A percentile compares a stretch with the other conserved stretches of the same genome.
These are phyloP conservation scores for Trachymyrmex cornetzi DNA, from an alignment of 1,140 invertebrate genomes.

Conservation along the genomic window DNA sequence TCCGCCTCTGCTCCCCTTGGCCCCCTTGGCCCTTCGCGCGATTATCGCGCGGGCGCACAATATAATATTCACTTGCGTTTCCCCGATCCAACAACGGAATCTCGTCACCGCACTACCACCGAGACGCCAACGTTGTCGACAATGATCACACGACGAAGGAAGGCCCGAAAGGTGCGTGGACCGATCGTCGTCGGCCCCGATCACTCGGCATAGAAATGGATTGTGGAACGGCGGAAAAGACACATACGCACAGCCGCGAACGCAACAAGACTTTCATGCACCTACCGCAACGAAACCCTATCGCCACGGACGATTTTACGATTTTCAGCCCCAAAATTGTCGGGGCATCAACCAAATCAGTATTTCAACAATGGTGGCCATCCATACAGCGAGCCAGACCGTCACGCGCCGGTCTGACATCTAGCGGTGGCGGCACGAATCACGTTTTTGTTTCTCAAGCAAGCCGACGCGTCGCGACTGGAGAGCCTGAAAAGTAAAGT, in stretches of 20 bases:
- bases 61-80: slow-evolving; percentile 73
- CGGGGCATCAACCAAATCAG: slow-evolving; percentile 84
- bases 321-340: slow-evolving; percentile 80
- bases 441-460: slow-evolving; percentile 64
- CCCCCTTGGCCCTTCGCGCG: slow-evolving; percentile 71
- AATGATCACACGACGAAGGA: neutral
- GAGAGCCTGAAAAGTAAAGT: no score
- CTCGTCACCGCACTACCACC: neutral
- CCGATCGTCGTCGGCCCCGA: slow-evolving; percentile 6
- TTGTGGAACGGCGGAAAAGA: neutral
- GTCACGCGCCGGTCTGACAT: slow-evolving; percentile 78
- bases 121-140: neutral
- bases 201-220: neutral
- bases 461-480: no score
- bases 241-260: neutral
- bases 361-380: slow-evolving; percentile 85
- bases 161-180: neutral
- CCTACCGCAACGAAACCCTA: slow-evolving; percentile 77
- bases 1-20: slow-evolving; percentile 66
- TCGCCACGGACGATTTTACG: slow-evolving; percentile 77
- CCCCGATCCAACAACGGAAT: slow-evolving; percentile 3
- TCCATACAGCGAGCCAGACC: slow-evolving; percentile 76
- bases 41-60: slow-evolving; percentile 76
- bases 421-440: slow-evolving; percentile 79
- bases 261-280: slow-evolving; percentile 58